These are phyloP conservation scores for Mormyrus hasselquistii DNA, from an alignment of 2,797 vertebrate genomes.

Conservation along the genomic window DNA sequence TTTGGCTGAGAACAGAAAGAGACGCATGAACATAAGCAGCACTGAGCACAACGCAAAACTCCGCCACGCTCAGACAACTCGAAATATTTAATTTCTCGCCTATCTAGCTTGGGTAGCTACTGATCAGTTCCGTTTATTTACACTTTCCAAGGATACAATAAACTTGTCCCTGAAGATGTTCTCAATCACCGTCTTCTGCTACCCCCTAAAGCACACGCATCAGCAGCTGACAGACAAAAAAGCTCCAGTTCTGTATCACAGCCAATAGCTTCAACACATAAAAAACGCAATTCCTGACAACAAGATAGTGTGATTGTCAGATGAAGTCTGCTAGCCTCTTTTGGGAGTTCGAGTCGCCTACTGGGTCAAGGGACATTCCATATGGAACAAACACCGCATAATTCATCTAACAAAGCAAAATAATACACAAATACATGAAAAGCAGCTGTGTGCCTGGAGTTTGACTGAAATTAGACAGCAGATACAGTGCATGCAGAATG, in stretches of 20 bases:
- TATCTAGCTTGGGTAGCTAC: background rate
- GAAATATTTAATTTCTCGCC: background rate
- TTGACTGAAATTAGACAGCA: background rate
- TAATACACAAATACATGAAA: background rate
- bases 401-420: background rate
- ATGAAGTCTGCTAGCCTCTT: background rate
- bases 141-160: background rate
- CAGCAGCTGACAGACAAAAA: background rate
- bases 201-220: background rate
- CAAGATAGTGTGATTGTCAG: background rate
- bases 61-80: background rate
- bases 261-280: background rate
- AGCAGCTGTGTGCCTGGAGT: constrained; percentile 1
- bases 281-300: background rate
- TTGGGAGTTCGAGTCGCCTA: background rate
- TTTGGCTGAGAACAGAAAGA: background rate
- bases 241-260: background rate
- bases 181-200: background rate
- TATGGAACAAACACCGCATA: background rate
- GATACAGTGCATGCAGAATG: background rate
- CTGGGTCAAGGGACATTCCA: background rate
- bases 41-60: background rate
- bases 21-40: background rate
- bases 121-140: background rate
- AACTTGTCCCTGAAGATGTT: background rate